A percentile compares a stretch with the other conserved stretches of the same genome.
These are phyloP conservation scores for Aplysina aerophoba DNA, from an alignment of 37 sponge, comb jelly and placozoan species.

Conservation along the genomic window DNA sequence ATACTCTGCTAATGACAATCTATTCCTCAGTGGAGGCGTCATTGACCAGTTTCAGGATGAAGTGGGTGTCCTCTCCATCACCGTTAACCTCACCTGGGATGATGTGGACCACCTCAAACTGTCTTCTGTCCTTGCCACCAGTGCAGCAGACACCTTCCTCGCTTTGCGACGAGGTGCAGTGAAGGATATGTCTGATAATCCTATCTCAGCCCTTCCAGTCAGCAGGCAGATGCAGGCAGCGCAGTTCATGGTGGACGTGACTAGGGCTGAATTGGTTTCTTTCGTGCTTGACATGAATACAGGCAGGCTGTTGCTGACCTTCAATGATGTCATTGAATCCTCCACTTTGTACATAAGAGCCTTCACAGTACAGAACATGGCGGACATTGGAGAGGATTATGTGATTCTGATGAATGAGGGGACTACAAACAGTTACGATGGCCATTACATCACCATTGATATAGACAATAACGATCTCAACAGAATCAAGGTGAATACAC, in stretches of 20 bases:
- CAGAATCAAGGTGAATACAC: constrained; percentile 65
- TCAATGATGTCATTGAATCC: constrained; percentile 87
- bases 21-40: constrained; percentile 66
- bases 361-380: constrained; percentile 65
- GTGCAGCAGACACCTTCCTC: constrained; percentile 56
- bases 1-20: constrained; percentile 38
- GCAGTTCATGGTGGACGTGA: constrained; percentile 58
- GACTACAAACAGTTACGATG: constrained; percentile 71
- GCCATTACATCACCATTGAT: constrained; percentile 79
- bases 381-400: constrained; percentile 9
- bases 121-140: constrained; percentile 64
- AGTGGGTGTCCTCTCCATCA: constrained; percentile 66
- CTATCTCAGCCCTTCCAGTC: constrained; percentile 32
- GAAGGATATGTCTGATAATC: constrained; percentile 84
- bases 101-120: constrained; percentile 87
- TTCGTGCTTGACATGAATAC: constrained; percentile 81
- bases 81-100: constrained; percentile 59
- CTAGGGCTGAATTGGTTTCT: constrained; percentile 59
- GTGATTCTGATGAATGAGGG: constrained; percentile 61
- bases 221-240: constrained; percentile 43
- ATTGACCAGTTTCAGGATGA: constrained; percentile 38
- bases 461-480: constrained; percentile 73
- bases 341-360: constrained; percentile 70
- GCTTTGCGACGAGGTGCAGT: constrained; percentile 46
- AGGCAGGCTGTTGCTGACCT: constrained; percentile 82